Conservation (phyloP, 1,140 invertebrate genomes). For the Campoletis sonorensis region DNA sequence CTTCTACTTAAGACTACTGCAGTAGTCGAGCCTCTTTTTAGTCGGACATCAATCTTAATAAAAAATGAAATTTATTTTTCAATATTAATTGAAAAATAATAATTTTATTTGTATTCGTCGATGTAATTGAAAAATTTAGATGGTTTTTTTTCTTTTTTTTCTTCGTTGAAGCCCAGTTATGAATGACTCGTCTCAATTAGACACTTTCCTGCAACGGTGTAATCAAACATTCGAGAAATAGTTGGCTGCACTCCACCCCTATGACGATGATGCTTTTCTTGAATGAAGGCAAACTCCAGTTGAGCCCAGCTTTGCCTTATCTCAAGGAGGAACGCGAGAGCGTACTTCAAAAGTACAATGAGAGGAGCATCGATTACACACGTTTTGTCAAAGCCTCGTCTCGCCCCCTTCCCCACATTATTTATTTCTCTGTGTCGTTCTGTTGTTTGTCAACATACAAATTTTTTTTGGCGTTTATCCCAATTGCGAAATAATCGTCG, state of each 20-base stretch:
- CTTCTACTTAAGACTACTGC: conserved; percentile 13
- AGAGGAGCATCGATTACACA: conserved; percentile 36
- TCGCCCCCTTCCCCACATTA: too few species aligned
- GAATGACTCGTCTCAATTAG: background rate
- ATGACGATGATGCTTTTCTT: conserved; percentile 12
- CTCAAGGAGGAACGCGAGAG: background rate
- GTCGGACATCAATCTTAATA: background rate
- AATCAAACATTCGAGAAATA: background rate
- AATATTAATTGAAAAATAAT: too few species aligned
- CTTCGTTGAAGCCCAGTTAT: background rate
- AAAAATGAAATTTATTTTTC: too few species aligned
- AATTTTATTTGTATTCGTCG: too few species aligned
- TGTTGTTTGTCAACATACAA: background rate
- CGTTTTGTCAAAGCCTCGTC: too few species aligned
- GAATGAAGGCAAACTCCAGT: conserved; percentile 22
- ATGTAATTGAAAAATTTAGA: too few species aligned
- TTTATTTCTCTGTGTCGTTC: background rate
- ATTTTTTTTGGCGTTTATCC: too few species aligned
- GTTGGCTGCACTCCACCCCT: background rate
- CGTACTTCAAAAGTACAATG: background rate
- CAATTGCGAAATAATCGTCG: too few species aligned
- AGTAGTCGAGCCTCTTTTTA: conserved; percentile 22
- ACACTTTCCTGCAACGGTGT: background rate
- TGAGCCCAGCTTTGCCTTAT: conserved; percentile 24
- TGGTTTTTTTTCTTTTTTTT: too few species aligned